Conservation (phyloP, 2,888 invertebrate species). For the Malachius bipustulatus region DNA sequence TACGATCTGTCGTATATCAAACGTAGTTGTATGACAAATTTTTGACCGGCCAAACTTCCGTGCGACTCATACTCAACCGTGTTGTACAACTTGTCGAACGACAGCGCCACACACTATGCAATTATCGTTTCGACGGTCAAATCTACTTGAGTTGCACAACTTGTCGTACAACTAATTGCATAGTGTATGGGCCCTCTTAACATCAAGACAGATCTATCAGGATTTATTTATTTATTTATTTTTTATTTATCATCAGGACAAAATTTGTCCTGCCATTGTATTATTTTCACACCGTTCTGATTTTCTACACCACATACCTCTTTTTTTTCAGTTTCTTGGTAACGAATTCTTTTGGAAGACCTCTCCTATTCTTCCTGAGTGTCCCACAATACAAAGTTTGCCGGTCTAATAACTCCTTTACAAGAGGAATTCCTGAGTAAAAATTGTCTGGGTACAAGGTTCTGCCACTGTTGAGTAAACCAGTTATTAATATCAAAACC, state of each 20-base stretch:
- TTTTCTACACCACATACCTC: not conserved
- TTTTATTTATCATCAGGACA: not conserved
- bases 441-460: not conserved
- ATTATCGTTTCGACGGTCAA: too few relatives aligned
- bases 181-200: too few relatives aligned
- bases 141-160: too few relatives aligned
- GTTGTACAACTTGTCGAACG: too few relatives aligned
- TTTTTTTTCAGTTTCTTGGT: not conserved
- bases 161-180: too few relatives aligned
- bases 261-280: not conserved
- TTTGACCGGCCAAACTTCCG: too few relatives aligned
- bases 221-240: too few relatives aligned
- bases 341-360: conserved; percentile 3
- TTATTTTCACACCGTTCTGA: not conserved
- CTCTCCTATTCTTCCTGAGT: not conserved
- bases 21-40: too few relatives aligned
- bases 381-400: conserved; percentile 1
- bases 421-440: not conserved
- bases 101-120: too few relatives aligned
- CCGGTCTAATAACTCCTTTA: not conserved
- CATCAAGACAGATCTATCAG: too few relatives aligned
- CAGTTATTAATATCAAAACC: not conserved
- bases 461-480: not conserved
- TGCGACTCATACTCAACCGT: too few relatives aligned
- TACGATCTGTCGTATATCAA: too few relatives aligned